Base-by-base conservation (phyloP, 2,797 vertebrate species). In the Amblyopsis hoosieri region DNA sequence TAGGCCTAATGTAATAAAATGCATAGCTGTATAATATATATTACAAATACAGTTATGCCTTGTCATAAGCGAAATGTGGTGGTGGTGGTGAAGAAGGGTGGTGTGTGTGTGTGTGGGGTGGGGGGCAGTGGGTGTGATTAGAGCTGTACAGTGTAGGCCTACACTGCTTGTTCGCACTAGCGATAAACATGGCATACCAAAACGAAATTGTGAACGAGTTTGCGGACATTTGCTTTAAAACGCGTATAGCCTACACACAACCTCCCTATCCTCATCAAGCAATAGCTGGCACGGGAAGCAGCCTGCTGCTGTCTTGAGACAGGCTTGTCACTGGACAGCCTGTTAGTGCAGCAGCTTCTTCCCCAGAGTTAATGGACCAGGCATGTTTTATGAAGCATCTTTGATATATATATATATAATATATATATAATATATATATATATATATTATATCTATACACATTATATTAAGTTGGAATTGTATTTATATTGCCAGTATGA, bases 1-100 rank as follows among this genome's bases (percentile, higher is more conserved):
- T 90, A 9, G 37, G 37, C 37, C 37, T 42, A 90, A 92, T 90
- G 80, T 87, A 88, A 91, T 90, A 86, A 87, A 80, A 90, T 89
- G 75, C 84, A 86, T 87, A 88, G 79, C 78, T 85, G 85, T 86
- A 84, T 84, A 81, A 90, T 87, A 86, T 83, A 84, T 29, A 89
- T 90, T 90, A 84, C 76, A 29, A 29, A 29, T 4, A 3, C 85
- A 77, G 82, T 85, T 87, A 88, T 86, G 80, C 79, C 75, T 76
- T 51, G 56, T 85, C 85, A 42, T 9, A 42, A 42, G 8, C 37
- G 37, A 42, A 42, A 42, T 42, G 7, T 42, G 37, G 37, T 42
- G 37, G 19, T 19, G 37, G 37, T 42, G 37, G 37, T 4, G 23
- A 29, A 29, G 23, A 29, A 29, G 23, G 23, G 3, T 37, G 6